Conservation (phyloP, 1,140 invertebrate genomes). For the Tachypleus tridentatus region DNA sequence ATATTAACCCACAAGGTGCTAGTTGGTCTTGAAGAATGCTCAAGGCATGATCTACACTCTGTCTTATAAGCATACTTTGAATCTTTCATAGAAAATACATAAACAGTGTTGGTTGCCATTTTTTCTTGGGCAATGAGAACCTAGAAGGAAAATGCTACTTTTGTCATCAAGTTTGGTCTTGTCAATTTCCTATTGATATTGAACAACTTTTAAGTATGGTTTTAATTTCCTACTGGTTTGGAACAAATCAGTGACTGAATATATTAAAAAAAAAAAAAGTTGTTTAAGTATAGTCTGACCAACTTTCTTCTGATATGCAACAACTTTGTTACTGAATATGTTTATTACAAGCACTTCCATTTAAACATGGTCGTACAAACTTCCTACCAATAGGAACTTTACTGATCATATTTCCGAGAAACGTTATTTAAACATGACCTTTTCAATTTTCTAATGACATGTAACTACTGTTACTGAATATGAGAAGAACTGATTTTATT, state of each 20-base stretch:
- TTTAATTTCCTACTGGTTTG: not conserved
- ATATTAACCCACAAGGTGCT: conserved; percentile 98
- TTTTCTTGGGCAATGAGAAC: conserved; percentile 96
- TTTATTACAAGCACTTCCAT: no score
- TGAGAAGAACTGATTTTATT: no score
- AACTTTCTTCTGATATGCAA: no score
- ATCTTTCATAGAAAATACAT: conserved; percentile 96
- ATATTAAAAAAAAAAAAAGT: conserved; percentile 7
- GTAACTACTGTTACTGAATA: no score
- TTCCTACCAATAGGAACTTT: no score
- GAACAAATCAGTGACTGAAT: not conserved
- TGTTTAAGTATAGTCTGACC: not conserved
- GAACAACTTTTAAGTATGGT: no score
- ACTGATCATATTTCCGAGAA: no score
- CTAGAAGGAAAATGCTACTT: conserved; percentile 28
- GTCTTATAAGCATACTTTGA: conserved; percentile 94
- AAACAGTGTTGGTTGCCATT: conserved; percentile 99
- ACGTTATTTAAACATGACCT: no score
- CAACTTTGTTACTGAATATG: no score
- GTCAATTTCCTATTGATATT: not conserved
- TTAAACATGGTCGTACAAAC: no score
- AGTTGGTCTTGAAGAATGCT: conserved; percentile 83
- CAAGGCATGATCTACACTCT: conserved; percentile 88
- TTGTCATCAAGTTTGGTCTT: not conserved
- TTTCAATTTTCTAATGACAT: no score